Conservation (phyloP, 1,140 invertebrate species). For the Diachasmimorpha longicaudata region DNA sequence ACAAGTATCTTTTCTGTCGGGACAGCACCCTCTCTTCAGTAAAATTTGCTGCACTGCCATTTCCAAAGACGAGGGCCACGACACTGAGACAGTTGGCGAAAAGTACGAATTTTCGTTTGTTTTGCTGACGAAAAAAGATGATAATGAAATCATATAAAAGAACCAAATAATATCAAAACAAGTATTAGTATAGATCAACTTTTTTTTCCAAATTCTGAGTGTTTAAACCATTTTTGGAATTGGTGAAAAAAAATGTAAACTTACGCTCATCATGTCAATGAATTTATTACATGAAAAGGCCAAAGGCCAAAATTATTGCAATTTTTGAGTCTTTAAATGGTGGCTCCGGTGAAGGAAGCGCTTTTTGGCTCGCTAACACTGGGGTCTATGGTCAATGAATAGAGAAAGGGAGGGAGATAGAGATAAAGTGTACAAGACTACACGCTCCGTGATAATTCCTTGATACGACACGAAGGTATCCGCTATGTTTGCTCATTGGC, state of each 20-base stretch:
- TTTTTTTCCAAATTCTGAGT: too few species aligned
- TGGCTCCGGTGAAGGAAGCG: neutral
- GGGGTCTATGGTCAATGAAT: neutral
- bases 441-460: conserved; percentile 24
- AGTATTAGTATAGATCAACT: neutral
- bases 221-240: too few species aligned
- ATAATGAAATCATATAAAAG: neutral
- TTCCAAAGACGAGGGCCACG: neutral
- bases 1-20: conserved; percentile 54
- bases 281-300: neutral
- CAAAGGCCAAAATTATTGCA: neutral
- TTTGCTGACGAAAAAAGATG: neutral
- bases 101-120: neutral
- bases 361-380: neutral
- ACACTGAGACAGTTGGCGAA: neutral
- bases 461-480: conserved; percentile 21
- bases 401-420: neutral
- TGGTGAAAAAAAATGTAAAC: neutral
- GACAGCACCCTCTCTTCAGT: conserved; percentile 38
- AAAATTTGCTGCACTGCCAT: neutral
- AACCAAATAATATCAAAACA: neutral
- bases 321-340: too few species aligned
- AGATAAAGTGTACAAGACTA: neutral
- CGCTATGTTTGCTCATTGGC: conserved; percentile 29
- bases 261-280: neutral